Base-by-base conservation (phyloP, 53 echinoderm and acorn worm genomes). In the Glandiceps talaboti region DNA sequence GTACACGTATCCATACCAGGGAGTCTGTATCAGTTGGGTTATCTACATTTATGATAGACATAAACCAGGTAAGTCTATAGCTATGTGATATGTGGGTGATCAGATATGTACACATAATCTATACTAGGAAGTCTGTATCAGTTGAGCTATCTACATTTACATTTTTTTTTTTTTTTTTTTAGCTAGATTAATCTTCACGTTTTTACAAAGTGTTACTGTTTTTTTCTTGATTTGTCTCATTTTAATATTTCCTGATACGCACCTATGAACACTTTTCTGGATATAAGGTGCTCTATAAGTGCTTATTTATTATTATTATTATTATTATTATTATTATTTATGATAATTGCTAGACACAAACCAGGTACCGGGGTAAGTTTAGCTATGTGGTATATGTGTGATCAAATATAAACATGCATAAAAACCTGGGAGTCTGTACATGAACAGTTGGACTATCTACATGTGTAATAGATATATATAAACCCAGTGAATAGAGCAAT, bases 281-380 rank as follows among this genome's bases (percentile, higher is more conserved):
- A n/a, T n/a, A n/a, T n/a, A n/a, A n/a, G n/a, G n/a, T n/a, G n/a
- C n/a, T n/a, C n/a, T n/a, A n/a, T n/a, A n/a, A n/a, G n/a, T n/a
- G n/a, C n/a, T n/a, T n/a, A n/a, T n/a, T n/a, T n/a, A n/a, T n/a
- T n/a, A n/a, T n/a, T n/a, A n/a, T n/a, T n/a, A n/a, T n/a, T n/a
- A n/a, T n/a, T n/a, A n/a, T n/a, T n/a, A n/a, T n/a, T n/a, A n/a
- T n/a, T n/a, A n/a, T n/a, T n/a, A n/a, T n/a, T n/a, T n/a, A n/a
- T n/a, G n/a, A n/a, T n/a, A n/a, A n/a, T n/a, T 93, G 97, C 87
- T 97, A 73, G 97, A 97, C 30, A 84, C 93, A 1, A 97, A 97
- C 76, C 97, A 93, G 88, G 97, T 97, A 74, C n/a, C n/a, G n/a
- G n/a, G n/a, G n/a, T 78, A 74, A 30, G 30, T 33, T 77, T 27